A percentile compares a stretch with the other conserved stretches of the same genome.
Evolutionary conservation across 2,888 invertebrate genomes (phyloP).

Genomic region (Ischnus inquisitorius): DNA sequence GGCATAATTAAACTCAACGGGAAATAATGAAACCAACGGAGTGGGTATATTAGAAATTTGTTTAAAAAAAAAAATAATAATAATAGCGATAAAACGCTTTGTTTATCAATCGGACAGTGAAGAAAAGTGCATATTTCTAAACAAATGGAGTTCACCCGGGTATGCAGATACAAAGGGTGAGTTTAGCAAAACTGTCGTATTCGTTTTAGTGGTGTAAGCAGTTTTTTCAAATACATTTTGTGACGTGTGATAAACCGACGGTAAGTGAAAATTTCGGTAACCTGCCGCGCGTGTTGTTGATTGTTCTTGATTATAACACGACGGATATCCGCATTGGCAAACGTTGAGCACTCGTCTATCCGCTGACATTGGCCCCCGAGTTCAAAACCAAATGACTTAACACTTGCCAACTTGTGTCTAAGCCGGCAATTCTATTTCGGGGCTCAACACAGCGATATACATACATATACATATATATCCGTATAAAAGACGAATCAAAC

Average conservation of each 20-base stretch:
- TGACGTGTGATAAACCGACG: too few relatives aligned
- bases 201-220: not conserved
- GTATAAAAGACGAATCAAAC: too few relatives aligned
- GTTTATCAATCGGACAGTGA: not conserved
- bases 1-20: too few relatives aligned
- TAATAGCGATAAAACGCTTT: too few relatives aligned
- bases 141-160: not conserved
- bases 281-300: too few relatives aligned
- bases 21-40: too few relatives aligned
- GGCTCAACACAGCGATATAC: not conserved
- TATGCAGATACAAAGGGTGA: not conserved
- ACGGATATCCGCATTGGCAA: slow-evolving; percentile 53
- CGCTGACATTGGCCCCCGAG: slow-evolving; percentile 75
- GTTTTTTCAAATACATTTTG: not conserved
- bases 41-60: too few relatives aligned
- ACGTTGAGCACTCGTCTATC: slow-evolving; percentile 1
- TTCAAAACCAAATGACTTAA: slow-evolving; percentile 73
- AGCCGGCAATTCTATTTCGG: slow-evolving; percentile 57
- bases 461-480: not conserved
- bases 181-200: not conserved
- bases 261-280: not conserved
- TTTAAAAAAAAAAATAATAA: too few relatives aligned
- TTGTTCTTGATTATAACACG: slow-evolving; percentile 15
- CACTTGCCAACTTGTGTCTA: slow-evolving; percentile 75
- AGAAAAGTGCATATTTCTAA: not conserved